Evolutionary conservation across 2,888 invertebrate genomes (phyloP).

Genomic region (Polia nebulosa): DNA sequence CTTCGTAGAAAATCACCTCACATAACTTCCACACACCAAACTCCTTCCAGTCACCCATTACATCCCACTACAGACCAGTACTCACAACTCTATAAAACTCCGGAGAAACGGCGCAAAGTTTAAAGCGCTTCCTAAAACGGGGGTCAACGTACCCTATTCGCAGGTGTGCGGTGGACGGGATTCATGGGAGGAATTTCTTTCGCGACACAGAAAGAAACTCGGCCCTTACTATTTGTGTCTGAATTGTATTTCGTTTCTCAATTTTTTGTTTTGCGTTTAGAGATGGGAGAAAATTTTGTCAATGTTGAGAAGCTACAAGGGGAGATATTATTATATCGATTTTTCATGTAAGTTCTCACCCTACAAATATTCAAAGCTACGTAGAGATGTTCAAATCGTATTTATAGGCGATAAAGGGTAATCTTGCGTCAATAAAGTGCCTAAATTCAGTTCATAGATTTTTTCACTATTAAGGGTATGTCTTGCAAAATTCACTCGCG

Average conservation of each 20-base stretch:
- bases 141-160: conserved; percentile 64
- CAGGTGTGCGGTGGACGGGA: conserved; percentile 72
- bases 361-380: background rate
- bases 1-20: background rate
- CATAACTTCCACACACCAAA: background rate
- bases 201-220: conserved; percentile 70
- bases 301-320: background rate
- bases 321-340: background rate
- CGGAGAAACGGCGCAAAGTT: conserved; percentile 57
- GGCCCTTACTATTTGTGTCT: conserved; percentile 65
- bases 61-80: conserved; percentile 11
- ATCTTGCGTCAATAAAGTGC: too few species aligned
- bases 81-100: conserved; percentile 36
- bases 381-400: too few species aligned
- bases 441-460: too few species aligned
- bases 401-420: too few species aligned
- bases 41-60: background rate
- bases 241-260: background rate
- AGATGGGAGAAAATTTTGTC: too few species aligned
- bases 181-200: conserved; percentile 72
- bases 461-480: too few species aligned
- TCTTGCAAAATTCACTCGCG: too few species aligned
- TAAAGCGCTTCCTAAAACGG: conserved; percentile 63
- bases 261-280: background rate
- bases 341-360: background rate